Evolutionary conservation across 2,888 invertebrate genomes (phyloP).

Genomic region (Onthophagus sagittarius): DNA sequence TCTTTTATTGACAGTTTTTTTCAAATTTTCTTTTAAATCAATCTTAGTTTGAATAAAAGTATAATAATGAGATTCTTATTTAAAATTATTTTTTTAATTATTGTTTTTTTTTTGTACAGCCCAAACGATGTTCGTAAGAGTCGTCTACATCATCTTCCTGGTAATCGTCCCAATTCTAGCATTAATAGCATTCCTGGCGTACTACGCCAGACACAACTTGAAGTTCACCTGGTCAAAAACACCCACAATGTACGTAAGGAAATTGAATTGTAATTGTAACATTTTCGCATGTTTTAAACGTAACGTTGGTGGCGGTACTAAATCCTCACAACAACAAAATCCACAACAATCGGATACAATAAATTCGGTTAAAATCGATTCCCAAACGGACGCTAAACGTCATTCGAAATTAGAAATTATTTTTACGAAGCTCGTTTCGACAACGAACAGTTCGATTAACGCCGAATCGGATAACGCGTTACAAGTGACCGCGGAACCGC

Average conservation of each 20-base stretch:
- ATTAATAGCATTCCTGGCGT: conserved; percentile 63
- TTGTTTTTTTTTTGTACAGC: conserved; percentile 54
- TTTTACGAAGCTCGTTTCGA: conserved; percentile 59
- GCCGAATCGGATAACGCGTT: conserved; percentile 34
- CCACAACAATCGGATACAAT: conserved; percentile 5
- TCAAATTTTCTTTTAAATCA: too few relatives aligned
- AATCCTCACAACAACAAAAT: conserved; percentile 4
- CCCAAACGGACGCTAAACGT: conserved; percentile 20
- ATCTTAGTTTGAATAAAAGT: too few relatives aligned
- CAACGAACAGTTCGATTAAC: conserved; percentile 58
- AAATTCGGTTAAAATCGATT: not conserved
- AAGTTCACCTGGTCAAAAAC: conserved; percentile 54
- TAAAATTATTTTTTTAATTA: not conserved
- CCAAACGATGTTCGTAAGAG: conserved; percentile 71
- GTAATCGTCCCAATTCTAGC: conserved; percentile 75
- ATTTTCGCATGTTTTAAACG: conserved; percentile 43
- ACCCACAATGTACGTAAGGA: conserved; percentile 53
- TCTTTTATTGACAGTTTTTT: too few relatives aligned
- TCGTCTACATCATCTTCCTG: conserved; percentile 83
- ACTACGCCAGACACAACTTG: conserved; percentile 71
- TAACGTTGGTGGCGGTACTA: conserved; percentile 35
- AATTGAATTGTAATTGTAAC: conserved; percentile 40
- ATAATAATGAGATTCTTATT: too few relatives aligned
- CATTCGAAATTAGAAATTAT: conserved; percentile 53
- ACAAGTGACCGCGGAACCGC: conserved; percentile 30